phyloP scores from a whole-genome alignment of 2,113 vertebrate genomes.

The Tragulus kanchil region DNA sequence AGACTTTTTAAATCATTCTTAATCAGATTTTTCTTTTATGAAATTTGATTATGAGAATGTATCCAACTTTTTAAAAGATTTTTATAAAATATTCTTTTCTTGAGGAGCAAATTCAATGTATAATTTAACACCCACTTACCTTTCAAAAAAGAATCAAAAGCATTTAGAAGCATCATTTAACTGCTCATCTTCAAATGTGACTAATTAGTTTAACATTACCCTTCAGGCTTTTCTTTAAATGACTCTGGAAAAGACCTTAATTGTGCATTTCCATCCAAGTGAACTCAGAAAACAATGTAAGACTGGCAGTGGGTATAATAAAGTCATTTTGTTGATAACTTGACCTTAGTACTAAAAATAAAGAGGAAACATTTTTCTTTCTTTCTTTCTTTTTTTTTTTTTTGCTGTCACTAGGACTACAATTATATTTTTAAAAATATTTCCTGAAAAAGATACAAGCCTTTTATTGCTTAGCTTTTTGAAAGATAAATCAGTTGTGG shows the following conservation, averaged over 20 bases:
- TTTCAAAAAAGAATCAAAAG: constrained; percentile 75
- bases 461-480: constrained; percentile 54
- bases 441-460: background rate
- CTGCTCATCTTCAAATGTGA: constrained; percentile 68
- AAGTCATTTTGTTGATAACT: constrained; percentile 70
- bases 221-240: constrained; percentile 68
- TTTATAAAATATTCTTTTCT: constrained; percentile 75
- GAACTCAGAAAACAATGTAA: constrained; percentile 47
- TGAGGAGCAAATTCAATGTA: constrained; percentile 55
- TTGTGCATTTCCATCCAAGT: constrained; percentile 37
- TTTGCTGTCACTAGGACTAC: constrained; percentile 7
- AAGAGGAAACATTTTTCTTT: constrained; percentile 39
- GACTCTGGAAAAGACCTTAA: constrained; percentile 66
- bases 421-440: constrained; percentile 48
- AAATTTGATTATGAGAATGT: constrained; percentile 64
- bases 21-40: constrained; percentile 46
- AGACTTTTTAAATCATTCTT: constrained; percentile 33
- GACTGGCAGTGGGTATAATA: constrained; percentile 54
- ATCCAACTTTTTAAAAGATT: constrained; percentile 53
- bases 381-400: background rate
- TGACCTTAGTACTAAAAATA: constrained; percentile 65
- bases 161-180: constrained; percentile 62
- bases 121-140: constrained; percentile 78
- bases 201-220: constrained; percentile 73
- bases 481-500: constrained; percentile 35